Evolutionary conservation across 2,113 vertebrate genomes (phyloP), one percentile per base, ranked within the genome.

Genomic region (Pachyramphus minor): DNA sequence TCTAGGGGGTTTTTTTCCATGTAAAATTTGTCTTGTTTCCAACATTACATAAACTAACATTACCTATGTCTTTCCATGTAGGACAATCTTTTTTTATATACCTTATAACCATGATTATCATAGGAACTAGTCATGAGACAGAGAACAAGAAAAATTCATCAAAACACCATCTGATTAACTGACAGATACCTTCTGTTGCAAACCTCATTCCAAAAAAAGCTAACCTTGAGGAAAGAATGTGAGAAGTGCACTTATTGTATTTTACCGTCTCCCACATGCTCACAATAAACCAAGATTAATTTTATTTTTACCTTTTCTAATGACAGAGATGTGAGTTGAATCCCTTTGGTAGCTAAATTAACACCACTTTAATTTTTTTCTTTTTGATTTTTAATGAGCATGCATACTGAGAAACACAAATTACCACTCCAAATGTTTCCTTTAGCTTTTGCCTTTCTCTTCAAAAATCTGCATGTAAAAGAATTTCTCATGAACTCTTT

Each of bases 111-210:
- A 56, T 68, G 23, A 79, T 73, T 79, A 83, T 67, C 19, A 44
- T 3, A 76, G 16, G 37, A 89, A 89, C 21, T 21, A 82, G 15
- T 49, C 39, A 94, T 2, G 2, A 87, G 66, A 75, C 1, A 89
- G 6, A 91, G 71, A 89, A 84, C 2, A 31, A 91, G 58, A 83
- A 93, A 82, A 76, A 76, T 23, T 85, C 31, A 93, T 62, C 25
- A 53, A 90, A 95, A 91, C 44, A 91, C 19, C 58, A 85, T 31
- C 41, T 91, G 78, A 89, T 81, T 87, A 85, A 85, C 44, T 91
- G 78, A 82, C 31, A 90, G 93, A 82, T 63, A 84, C 35, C 16
- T 84, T 82, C 66, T 78, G 49, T 47, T 93, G 14, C 31, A 93
- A 91, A 58, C 6, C 11, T 91, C 53, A 56, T 66, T 76, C 53